Percentiles rank a stretch among this genome's conserved stretches.
These are phyloP conservation scores for Melierax canorus DNA, from an alignment of 2,113 vertebrate genomes.

Conservation along the genomic window DNA sequence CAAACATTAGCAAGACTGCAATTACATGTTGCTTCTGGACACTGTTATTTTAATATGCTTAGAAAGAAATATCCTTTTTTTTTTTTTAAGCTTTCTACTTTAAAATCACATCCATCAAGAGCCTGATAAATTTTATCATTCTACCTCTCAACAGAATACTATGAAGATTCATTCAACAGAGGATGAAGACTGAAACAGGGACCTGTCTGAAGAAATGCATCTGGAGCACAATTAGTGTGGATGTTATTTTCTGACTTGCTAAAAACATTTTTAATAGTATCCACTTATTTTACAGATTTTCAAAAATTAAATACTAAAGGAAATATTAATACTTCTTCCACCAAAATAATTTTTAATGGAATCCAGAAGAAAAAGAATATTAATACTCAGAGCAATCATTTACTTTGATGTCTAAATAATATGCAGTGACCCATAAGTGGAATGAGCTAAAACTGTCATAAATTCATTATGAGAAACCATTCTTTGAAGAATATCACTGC, in stretches of 20 bases:
- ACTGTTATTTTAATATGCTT: not conserved
- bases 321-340: not conserved
- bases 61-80: not conserved
- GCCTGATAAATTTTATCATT: not conserved
- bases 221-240: not conserved
- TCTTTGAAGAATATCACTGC: constrained; percentile 34
- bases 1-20: not conserved
- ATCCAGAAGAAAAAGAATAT: constrained; percentile 18
- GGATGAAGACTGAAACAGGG: not conserved
- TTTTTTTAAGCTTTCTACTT: not conserved
- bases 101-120: not conserved
- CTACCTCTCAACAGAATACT: not conserved
- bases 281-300: not conserved
- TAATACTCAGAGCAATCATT: not conserved
- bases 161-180: not conserved
- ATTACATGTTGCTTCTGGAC: not conserved
- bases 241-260: not conserved
- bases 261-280: not conserved
- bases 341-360: not conserved
- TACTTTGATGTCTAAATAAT: constrained; percentile 43
- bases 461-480: constrained; percentile 38
- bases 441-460: constrained; percentile 40
- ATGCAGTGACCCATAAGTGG: not conserved
- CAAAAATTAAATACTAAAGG: not conserved
- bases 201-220: not conserved